These are phyloP conservation scores for Pelmatolapia mariae DNA, from an alignment of 2,113 vertebrate genomes.

Conservation along the genomic window DNA sequence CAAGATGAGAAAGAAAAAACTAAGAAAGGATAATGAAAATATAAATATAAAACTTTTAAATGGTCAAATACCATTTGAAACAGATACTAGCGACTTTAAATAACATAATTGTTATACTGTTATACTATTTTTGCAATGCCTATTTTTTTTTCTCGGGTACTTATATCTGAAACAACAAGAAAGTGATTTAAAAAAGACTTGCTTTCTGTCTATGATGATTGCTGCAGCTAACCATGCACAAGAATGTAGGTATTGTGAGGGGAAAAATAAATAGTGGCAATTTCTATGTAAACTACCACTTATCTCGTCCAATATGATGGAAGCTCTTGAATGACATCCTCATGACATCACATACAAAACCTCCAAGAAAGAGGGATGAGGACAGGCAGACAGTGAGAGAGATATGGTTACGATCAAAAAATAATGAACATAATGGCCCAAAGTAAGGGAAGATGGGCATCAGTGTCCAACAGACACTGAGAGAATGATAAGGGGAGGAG, in stretches of 20 bases:
- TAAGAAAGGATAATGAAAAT: not conserved
- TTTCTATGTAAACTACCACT: not conserved
- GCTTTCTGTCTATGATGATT: not conserved
- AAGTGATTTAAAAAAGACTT: not conserved
- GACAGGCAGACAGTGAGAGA: not conserved
- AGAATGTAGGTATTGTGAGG: not conserved
- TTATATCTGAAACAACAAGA: not conserved
- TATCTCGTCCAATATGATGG: not conserved
- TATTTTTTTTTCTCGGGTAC: not conserved
- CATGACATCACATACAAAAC: not conserved
- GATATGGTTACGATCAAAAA: not conserved
- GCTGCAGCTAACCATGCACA: not conserved
- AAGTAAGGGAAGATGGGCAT: not conserved
- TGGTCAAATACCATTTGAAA: accelerated
- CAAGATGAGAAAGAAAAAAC: not conserved
- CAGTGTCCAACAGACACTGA: not conserved
- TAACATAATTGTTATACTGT: not conserved
- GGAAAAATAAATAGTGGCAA: not conserved
- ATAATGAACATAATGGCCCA: not conserved
- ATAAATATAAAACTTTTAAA: not conserved
- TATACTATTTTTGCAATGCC: not conserved
- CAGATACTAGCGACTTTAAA: not conserved
- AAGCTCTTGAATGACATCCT: not conserved
- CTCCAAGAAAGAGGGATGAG: not conserved
- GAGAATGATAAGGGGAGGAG: not conserved